Percentiles rank a stretch among this genome's conserved stretches.
phyloP scores from a whole-genome alignment of 2,888 invertebrate genomes.

The Apamea epomidion region DNA sequence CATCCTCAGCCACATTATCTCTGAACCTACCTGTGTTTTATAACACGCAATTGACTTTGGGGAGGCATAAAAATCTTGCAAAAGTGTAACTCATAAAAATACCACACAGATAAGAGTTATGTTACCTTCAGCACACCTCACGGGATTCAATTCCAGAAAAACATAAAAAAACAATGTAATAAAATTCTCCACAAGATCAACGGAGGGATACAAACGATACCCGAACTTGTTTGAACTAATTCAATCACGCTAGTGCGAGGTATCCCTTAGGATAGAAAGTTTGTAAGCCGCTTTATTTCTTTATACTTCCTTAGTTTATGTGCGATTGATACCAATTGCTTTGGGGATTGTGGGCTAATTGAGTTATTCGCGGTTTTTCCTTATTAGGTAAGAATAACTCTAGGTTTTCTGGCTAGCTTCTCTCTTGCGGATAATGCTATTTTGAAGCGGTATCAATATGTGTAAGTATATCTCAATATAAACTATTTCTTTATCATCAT shows the following conservation, averaged over 20 bases:
- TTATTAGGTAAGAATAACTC: conserved; percentile 40
- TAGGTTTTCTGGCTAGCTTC: background rate
- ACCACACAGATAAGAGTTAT: conserved; percentile 1
- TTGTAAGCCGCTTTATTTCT: conserved; percentile 73
- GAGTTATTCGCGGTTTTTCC: conserved; percentile 27
- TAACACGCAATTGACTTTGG: background rate
- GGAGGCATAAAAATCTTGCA: background rate
- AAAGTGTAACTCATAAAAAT: conserved; percentile 25
- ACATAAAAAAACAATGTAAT: conserved; percentile 59
- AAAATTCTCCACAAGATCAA: conserved; percentile 60
- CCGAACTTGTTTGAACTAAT: conserved; percentile 72
- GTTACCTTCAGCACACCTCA: conserved; percentile 19
- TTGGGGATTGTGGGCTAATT: conserved; percentile 68
- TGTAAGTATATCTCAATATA: background rate
- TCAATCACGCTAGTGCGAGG: conserved; percentile 73
- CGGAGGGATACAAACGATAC: conserved; percentile 58
- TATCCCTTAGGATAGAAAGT: conserved; percentile 75
- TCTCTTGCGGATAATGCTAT: background rate
- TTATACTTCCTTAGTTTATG: conserved; percentile 64
- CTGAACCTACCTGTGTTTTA: background rate
- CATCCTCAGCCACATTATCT: background rate
- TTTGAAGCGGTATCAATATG: background rate
- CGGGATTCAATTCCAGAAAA: conserved; percentile 47
- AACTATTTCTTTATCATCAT: no score
- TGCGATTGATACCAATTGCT: conserved; percentile 77